A percentile compares a stretch with the other conserved stretches of the same genome.
Evolutionary conservation across 1,140 invertebrate genomes (phyloP).

Genomic region (Lanistes nyassanus): DNA sequence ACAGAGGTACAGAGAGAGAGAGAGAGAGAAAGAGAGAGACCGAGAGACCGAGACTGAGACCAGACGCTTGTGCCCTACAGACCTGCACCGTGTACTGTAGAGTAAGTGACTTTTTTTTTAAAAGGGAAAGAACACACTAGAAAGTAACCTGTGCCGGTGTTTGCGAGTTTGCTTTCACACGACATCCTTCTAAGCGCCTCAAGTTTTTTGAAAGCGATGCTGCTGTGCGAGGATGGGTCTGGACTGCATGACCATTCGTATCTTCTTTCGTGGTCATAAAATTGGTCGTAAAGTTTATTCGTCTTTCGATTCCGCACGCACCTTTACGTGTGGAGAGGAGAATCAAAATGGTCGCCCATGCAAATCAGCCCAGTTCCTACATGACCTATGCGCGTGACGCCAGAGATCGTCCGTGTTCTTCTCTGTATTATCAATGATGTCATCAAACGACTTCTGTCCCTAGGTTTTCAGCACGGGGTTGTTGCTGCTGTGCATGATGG

Average conservation of each 20-base stretch:
- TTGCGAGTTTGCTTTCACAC: background rate
- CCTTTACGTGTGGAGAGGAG: no score
- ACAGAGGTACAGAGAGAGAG: constrained; percentile 12
- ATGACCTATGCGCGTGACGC: no score
- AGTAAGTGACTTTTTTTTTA: background rate
- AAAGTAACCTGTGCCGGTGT: constrained; percentile 1
- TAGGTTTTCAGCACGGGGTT: constrained; percentile 73
- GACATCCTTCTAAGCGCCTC: background rate
- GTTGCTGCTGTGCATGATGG: constrained; percentile 70
- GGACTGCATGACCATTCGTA: no score
- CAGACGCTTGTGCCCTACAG: background rate
- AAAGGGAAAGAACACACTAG: no score
- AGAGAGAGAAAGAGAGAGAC: constrained; percentile 8
- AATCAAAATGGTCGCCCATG: no score
- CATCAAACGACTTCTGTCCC: background rate
- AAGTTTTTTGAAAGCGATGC: background rate
- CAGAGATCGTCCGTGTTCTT: no score
- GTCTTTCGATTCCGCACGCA: no score
- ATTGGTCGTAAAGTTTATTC: no score
- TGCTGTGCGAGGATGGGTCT: background rate
- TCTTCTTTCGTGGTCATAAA: no score
- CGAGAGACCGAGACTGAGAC: background rate
- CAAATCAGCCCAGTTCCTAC: no score
- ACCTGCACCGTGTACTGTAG: background rate
- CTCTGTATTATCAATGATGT: no score